Conservation (phyloP, 2,113 vertebrate genomes). For the Dasyprocta punctata region DNA sequence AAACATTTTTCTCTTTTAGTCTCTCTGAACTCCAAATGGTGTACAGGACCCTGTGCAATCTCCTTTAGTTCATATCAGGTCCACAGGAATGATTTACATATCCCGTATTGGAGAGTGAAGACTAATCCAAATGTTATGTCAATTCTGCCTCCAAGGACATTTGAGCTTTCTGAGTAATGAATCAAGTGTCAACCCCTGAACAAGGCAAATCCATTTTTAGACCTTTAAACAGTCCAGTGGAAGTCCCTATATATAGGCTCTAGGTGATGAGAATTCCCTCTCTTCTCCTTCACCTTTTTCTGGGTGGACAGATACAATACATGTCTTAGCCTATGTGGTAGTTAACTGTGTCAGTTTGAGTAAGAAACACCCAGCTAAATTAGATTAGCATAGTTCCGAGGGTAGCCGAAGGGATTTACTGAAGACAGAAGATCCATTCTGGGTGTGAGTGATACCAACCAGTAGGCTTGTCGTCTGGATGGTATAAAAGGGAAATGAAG, state of each 20-base stretch:
- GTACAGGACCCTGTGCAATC: accelerated
- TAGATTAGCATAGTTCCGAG: background rate
- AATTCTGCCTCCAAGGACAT: background rate
- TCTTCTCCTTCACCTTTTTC: background rate
- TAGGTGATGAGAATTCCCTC: background rate
- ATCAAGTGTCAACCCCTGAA: background rate
- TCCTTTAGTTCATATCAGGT: background rate
- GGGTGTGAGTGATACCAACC: background rate
- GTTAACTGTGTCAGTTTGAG: background rate
- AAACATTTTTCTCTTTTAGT: background rate
- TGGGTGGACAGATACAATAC: background rate
- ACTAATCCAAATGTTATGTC: background rate
- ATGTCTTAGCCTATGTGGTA: background rate
- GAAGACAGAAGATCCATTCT: background rate
- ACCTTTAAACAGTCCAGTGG: background rate
- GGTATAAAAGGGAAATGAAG: background rate
- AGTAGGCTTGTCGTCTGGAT: background rate
- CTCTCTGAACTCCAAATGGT: background rate
- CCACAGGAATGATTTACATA: background rate
- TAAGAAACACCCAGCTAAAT: background rate
- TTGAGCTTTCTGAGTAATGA: background rate
- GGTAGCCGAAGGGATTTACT: background rate
- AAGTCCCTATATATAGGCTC: background rate
- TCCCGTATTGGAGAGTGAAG: background rate
- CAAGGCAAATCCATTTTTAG: background rate